Percentiles rank a stretch among this genome's conserved stretches.
Conservation (phyloP, 2,113 vertebrate genomes). For the Peromyscus californicus region DNA sequence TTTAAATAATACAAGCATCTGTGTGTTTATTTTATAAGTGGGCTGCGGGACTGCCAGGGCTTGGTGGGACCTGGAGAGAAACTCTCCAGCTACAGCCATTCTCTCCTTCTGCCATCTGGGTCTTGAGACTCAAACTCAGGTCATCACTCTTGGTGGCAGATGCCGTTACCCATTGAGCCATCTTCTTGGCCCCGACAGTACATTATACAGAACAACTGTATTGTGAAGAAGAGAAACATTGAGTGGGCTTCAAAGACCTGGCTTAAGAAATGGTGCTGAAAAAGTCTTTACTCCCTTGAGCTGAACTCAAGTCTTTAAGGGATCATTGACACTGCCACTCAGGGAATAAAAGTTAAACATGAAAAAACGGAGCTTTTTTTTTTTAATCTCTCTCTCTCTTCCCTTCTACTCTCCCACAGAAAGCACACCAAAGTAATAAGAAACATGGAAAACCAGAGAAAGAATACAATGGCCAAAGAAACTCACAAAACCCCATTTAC, state of each 20-base stretch:
- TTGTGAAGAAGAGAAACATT: neutral
- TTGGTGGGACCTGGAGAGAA: too few species aligned
- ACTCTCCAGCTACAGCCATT: too few species aligned
- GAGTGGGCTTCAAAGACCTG: constrained; percentile 12
- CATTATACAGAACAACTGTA: neutral
- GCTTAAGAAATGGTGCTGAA: constrained; percentile 11
- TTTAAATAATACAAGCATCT: too few species aligned
- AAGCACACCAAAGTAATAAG: constrained; percentile 31
- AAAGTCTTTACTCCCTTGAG: constrained; percentile 44
- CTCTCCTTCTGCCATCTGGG: neutral
- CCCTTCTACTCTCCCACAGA: neutral
- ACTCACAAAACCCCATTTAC: neutral
- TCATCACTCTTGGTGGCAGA: neutral
- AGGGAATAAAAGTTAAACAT: constrained; percentile 56
- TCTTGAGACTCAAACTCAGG: neutral
- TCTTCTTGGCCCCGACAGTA: neutral
- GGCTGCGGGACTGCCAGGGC: too few species aligned
- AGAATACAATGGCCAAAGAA: neutral
- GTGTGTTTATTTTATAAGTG: too few species aligned
- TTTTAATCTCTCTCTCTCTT: neutral
- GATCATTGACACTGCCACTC: neutral
- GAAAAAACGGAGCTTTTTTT: neutral
- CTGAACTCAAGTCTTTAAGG: constrained; percentile 49
- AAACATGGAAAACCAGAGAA: constrained; percentile 2
- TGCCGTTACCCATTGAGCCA: neutral